A percentile compares a stretch with the other conserved stretches of the same genome.
Conservation (phyloP, 2,797 vertebrate genomes). For the Tragopan temminckii region DNA sequence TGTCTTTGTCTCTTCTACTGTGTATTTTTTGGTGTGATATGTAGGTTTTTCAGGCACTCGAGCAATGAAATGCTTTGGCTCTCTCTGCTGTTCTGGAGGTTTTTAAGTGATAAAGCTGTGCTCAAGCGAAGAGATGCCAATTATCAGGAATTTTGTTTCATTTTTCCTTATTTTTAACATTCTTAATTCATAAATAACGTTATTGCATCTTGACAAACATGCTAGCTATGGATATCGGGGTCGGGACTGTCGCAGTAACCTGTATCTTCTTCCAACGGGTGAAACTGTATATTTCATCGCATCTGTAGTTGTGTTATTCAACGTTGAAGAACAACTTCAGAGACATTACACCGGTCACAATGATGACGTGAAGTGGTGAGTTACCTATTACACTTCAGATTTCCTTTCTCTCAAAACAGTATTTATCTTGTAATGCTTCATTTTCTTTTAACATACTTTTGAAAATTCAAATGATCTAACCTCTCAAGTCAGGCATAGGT, state of each 20-base stretch:
- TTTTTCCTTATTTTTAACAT: background rate
- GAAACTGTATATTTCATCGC: conserved; percentile 99
- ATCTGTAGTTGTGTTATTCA: conserved; percentile 95
- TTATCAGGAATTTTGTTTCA: background rate
- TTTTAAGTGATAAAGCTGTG: background rate
- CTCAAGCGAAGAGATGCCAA: background rate
- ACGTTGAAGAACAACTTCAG: conserved; percentile 96
- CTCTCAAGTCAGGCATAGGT: background rate
- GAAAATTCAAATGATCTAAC: background rate
- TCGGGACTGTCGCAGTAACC: conserved; percentile 96
- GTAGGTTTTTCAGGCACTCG: background rate
- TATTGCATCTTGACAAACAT: conserved; percentile 79
- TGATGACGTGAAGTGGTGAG: conserved; percentile 98
- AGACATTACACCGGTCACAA: conserved; percentile 96
- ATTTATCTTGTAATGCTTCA: background rate
- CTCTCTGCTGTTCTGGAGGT: background rate
- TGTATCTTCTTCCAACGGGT: conserved; percentile 95
- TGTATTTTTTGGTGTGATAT: background rate
- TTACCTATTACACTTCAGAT: background rate
- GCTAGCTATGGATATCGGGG: conserved; percentile 95
- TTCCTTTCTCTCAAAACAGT: background rate
- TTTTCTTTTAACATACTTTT: background rate
- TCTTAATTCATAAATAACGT: background rate
- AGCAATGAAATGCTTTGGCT: background rate
- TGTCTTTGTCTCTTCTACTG: background rate